Evolutionary conservation across 2,888 invertebrate genomes (phyloP), one percentile per base, ranked within the genome.

Genomic region (Drosophila suboccidentalis): DNA sequence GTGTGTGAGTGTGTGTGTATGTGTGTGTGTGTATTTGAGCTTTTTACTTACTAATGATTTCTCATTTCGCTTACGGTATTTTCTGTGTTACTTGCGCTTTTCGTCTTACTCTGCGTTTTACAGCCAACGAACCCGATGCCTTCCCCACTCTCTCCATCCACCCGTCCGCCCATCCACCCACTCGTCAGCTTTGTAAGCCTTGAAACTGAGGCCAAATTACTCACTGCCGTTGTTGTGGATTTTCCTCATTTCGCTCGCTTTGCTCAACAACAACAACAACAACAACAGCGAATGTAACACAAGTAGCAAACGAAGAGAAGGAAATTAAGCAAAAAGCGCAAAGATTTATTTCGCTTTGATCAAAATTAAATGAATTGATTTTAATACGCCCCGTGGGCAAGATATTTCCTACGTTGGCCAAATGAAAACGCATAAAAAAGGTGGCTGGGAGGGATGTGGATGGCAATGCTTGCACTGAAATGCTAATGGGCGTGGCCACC

Each of bases 351-450:
- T 86, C 88, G 80, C 86, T 86, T 86, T 86, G 86, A 86, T 86
- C 86, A 86, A 86, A 86, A 89, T 86, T 89, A 86, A 86, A 86
- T 89, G 89, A 86, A 86, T 86, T 86, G 86, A 86, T 86, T 86
- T 86, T 86, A 86, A 86, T 86, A 86, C 86, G 86, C 89, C 86
- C 89, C 89, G 80, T 87, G 86, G 86, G 86, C 87, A 87, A 89
- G 84, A 84, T 86, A 87, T 86, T 86, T 89, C 67, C 89, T 78
- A 67, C 82, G 85, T 71, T 89, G 55, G 55, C 70, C 84, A 87
- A 89, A 89, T 87, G 89, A 89, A 85, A 84, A 78, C 87, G 84
- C 89, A 89, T 84, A 84, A 83, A 84, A 83, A 86, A 60, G 68
- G 53, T 57, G 62, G 51, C 26, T 44, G 22, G 6, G 15, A 29